A percentile compares a stretch with the other conserved stretches of the same genome.
These are phyloP conservation scores for Pterostichus niger DNA, from an alignment of 2,888 invertebrate genomes.

Conservation along the genomic window DNA sequence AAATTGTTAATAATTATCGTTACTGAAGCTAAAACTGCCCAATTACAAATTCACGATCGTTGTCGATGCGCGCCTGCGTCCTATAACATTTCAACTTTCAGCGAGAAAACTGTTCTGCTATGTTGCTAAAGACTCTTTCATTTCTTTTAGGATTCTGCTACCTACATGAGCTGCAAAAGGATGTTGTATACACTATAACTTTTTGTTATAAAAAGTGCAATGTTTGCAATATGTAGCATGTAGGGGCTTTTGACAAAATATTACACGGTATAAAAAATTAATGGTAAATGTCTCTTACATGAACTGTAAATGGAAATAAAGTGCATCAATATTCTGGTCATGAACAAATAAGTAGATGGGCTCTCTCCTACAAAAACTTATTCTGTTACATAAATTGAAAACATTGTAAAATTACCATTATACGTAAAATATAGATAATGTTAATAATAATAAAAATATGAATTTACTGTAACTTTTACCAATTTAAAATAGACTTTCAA, in stretches of 20 bases:
- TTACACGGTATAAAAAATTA: slow-evolving; percentile 2
- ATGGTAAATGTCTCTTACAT: slow-evolving; percentile 28
- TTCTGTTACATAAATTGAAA: slow-evolving; percentile 8
- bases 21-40: slow-evolving; percentile 19
- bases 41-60: slow-evolving; percentile 20
- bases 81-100: slow-evolving; percentile 3
- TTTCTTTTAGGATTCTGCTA: background rate
- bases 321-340: slow-evolving; percentile 25
- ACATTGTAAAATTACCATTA: slow-evolving; percentile 27
- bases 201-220: background rate
- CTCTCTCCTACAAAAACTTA: slow-evolving; percentile 7
- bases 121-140: slow-evolving; percentile 18
- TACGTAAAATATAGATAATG: slow-evolving; percentile 32
- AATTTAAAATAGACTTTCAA: background rate
- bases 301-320: slow-evolving; percentile 37
- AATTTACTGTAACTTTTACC: slow-evolving; percentile 22
- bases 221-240: slow-evolving; percentile 23
- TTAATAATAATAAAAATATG: slow-evolving; percentile 39
- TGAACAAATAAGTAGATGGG: slow-evolving; percentile 16
- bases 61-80: slow-evolving; percentile 15
- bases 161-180: background rate
- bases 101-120: background rate
- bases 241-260: slow-evolving; percentile 16
- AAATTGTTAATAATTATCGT: slow-evolving; percentile 41
- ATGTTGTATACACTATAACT: background rate